Base-by-base conservation (phyloP, 2,888 invertebrate genomes). In the Charanyca ferruginea region DNA sequence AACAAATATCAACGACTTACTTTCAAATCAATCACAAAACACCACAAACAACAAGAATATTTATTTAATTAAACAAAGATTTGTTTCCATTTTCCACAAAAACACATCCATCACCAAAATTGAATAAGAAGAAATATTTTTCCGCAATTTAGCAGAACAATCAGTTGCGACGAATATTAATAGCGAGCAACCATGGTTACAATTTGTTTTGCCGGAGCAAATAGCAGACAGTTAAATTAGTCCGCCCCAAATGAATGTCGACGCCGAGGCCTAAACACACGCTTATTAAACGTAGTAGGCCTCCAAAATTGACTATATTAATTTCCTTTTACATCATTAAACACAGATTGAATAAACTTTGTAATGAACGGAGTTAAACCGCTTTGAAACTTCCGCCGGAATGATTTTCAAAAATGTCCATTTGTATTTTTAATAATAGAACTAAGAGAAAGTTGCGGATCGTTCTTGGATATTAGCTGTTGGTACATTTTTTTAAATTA, bases 191-290 rank as follows among this genome's bases (percentile, higher is more conserved):
- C 78, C 84, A 84, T 85, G 80, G 83, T 78, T 80, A 85, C 86
- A 83, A 90, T 90, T 88, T 89, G 86, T 90, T 87, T 84, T 69
- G 68, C 57, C 66, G 69, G 66, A 77, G 74, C 81, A 84, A 72
- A 87, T 83, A 80, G 73, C 81, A 87, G 89, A 88, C 89, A 88
- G 88, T 88, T 87, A 89, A 92, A 91, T 91, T 90, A 90, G 89
- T 85, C 77, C 67, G 80, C 70, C 80, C 82, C 83, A 88, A 89
- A 91, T 86, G 89, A 91, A 90, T 89, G 86, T 64, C 85, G 85
- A 85, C 76, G 79, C 70, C 6, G 63, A 80, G 70, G 80, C 67
- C 63, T 60, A 69, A 66, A 65, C 54, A 59, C 51, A 66, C 59
- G 60, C 32, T 60, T 76, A 76, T 73, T 78, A 78, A 73, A 68